phyloP scores from a whole-genome alignment of 1,140 invertebrate genomes.

The Brachionus asplanchnoidis region DNA sequence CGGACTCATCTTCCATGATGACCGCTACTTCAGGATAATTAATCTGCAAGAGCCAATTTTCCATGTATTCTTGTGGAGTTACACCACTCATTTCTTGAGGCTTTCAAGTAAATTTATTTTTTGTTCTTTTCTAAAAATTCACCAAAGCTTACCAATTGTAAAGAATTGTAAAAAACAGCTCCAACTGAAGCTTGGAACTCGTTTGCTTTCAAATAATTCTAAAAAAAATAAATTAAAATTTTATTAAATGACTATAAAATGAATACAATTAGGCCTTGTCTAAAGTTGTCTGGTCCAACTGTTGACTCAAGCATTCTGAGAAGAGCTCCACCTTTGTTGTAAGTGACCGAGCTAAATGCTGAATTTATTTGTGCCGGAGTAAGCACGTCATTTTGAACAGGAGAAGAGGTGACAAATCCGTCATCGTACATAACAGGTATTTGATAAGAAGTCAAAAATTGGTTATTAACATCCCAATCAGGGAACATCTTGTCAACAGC shows the following conservation, averaged over 20 bases:
- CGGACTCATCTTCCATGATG: neutral
- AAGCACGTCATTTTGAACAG: neutral
- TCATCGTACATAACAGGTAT: constrained; percentile 42
- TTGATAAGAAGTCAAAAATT: constrained; percentile 1
- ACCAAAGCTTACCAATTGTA: neutral
- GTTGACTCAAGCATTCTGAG: constrained; percentile 37
- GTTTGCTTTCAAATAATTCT: constrained; percentile 31
- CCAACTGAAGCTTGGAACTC: neutral
- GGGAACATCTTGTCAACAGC: constrained; percentile 64
- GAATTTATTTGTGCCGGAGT: constrained; percentile 36
- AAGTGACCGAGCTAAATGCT: constrained; percentile 26
- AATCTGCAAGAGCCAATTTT: constrained; percentile 38
- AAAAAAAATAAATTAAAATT: neutral
- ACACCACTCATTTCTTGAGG: constrained; percentile 19
- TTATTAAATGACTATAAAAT: constrained; percentile 61
- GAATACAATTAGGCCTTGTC: constrained; percentile 19
- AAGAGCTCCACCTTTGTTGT: constrained; percentile 14
- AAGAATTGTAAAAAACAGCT: constrained; percentile 26
- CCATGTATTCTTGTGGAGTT: constrained; percentile 27
- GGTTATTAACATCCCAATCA: constrained; percentile 62
- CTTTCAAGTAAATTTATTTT: neutral
- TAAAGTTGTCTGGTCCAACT: constrained; percentile 16
- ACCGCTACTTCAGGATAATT: constrained; percentile 40
- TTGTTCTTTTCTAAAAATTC: neutral
- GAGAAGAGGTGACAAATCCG: neutral